Base-by-base conservation (phyloP, 2,113 vertebrate species). In the Zeus faber region DNA sequence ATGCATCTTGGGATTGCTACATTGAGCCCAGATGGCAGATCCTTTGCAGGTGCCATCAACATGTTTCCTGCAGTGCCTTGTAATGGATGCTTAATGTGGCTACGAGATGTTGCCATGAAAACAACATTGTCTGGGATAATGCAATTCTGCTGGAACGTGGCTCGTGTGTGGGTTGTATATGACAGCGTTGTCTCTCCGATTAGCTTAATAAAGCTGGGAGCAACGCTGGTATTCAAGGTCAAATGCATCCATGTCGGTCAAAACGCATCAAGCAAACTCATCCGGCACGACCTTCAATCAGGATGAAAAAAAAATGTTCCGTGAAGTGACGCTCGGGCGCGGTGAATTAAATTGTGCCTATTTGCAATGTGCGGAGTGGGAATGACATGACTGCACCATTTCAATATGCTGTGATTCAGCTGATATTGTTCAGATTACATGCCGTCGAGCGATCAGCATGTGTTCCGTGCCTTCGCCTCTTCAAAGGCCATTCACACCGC, bases 31-130 rank as follows among this genome's bases (percentile, higher is more conserved):
- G 62, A 56, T 53, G 7, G 54, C 26, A 59, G 57, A 55, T 57
- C 21, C 17, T 67, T 54, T 49, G 54, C 59, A 65, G 57, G 68
- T 79, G 72, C 59, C 65, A 66, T 75, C 74, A 71, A 54, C 51
- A 31, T 66, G 52, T 69, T 68, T 81, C 73, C 76, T 68, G 76
- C 65, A 63, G 79, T 44, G 65, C 60, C 55, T 72, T 62, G 67
- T 77, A 81, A 80, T 80, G 73, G 72, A 77, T 75, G 79, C 70
- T 78, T 85, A 83, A 86, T 77, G 81, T 73, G 69, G 54, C 62
- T 69, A 67, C 65, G 72, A 62, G 66, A 76, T 77, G 63, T 74
- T 67, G 60, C 65, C 62, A 17, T 65, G 61, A 79, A 85, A 80
- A 82, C 67, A 70, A 43, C 39, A 37, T 53, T 66, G 63, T 72